A percentile compares a stretch with the other conserved stretches of the same genome.
Conservation (phyloP, 2,113 vertebrate genomes). For the Caretta caretta region DNA sequence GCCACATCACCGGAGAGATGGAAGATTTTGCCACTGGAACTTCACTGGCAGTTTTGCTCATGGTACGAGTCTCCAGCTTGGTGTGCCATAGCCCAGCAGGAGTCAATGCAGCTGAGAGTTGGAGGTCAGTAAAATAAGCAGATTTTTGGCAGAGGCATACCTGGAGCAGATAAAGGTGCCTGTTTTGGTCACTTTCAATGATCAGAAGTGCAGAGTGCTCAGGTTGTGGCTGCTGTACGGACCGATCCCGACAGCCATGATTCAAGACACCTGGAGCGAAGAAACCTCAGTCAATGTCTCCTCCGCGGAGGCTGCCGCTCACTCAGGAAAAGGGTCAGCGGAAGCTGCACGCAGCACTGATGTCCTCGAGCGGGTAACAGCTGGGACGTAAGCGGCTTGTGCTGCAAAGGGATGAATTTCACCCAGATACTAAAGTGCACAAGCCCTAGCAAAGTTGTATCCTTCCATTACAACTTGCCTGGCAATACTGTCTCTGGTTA, state of each 20-base stretch:
- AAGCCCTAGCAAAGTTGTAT: background rate
- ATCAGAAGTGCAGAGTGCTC: background rate
- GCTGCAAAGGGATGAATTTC: background rate
- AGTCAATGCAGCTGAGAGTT: background rate
- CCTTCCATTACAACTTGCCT: background rate
- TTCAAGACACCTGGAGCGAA: background rate
- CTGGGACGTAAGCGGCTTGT: background rate
- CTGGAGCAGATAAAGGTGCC: background rate
- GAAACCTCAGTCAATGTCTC: background rate
- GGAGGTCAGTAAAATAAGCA: background rate
- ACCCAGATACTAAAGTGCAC: background rate
- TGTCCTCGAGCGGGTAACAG: background rate
- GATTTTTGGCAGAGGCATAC: background rate
- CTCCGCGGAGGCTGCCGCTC: background rate
- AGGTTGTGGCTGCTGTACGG: rapidly evolving
- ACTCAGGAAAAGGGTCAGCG: background rate
- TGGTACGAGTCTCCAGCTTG: background rate
- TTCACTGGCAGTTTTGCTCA: background rate
- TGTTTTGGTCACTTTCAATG: background rate
- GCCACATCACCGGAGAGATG: background rate
- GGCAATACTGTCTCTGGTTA: background rate
- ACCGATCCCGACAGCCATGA: background rate
- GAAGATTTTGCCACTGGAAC: background rate
- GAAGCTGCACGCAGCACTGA: background rate
- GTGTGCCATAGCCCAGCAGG: background rate